Base-by-base conservation (phyloP, 2,888 invertebrate species). In the Danaus chrysippus region DNA sequence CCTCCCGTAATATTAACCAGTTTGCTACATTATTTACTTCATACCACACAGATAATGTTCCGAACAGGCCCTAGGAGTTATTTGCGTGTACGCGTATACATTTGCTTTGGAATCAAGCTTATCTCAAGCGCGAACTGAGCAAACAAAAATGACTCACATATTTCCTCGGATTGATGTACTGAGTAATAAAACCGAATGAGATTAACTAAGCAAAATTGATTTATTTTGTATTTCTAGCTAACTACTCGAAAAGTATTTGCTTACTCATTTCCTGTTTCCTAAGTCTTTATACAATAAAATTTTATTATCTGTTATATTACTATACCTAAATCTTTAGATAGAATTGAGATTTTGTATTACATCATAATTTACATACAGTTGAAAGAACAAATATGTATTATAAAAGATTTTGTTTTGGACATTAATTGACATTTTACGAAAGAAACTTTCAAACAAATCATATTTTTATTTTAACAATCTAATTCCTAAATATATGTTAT, bases 41-140 rank as follows among this genome's bases (percentile, higher is more conserved):
- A 11, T 52, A 53, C 23, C 15, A 53, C 42, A 13, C 19, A 23
- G 13, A n/a, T 34, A 17, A 58, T 53, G 44, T 11, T 13, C 44
- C 15, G 53, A 10, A 59, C 59, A 63, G 62, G 19, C 58, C 17
- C 52, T 56, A 43, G 55, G 53, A 63, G 59, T 15, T 17, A 62
- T 59, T 62, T 62, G 44, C 59, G 59, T 56, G 44, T 56, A 55
- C 59, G 58, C 54, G 58, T 19, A 44, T 46, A 56, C 54, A 59
- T 63, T 63, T 63, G 63, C 63, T 63, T 46, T 52, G 63, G 43
- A 57, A 63, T 61, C 61, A 61, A 60, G 63, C 54, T 63, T 61
- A 65, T 65, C 63, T 63, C 41, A 56, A 60, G 52, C 56, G 42
- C 60, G 60, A 43, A 64, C 46, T 59, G 15, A 15, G 15, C 15